Evolutionary conservation across 2,888 invertebrate species (phyloP).

Genomic region (Eucriotettix oculatus): DNA sequence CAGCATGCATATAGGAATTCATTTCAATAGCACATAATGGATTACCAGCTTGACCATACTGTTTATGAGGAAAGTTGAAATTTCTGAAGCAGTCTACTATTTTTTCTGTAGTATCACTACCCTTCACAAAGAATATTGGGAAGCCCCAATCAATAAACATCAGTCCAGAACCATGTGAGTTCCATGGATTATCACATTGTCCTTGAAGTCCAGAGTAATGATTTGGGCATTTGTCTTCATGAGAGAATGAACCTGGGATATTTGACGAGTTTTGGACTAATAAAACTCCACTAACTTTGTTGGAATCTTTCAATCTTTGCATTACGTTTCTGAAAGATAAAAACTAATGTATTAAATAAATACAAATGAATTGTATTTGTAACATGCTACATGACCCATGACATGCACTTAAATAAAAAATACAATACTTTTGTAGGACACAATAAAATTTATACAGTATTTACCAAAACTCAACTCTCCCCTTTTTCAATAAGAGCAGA

Average conservation of each 20-base stretch:
- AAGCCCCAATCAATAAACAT: slow-evolving; percentile 45
- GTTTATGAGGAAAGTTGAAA: slow-evolving; percentile 22
- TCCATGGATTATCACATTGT: slow-evolving; percentile 52
- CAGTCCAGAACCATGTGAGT: slow-evolving; percentile 57
- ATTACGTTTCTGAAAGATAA: slow-evolving; percentile 15
- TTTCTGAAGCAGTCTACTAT: neutral
- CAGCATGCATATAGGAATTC: slow-evolving; percentile 77
- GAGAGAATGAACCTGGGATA: slow-evolving; percentile 24
- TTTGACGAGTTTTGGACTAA: slow-evolving; percentile 18
- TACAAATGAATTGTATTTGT: neutral
- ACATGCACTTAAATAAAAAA: too few relatives aligned
- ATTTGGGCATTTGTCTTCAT: slow-evolving; percentile 72
- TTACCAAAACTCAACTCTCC: too few relatives aligned
- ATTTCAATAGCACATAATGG: slow-evolving; percentile 82
- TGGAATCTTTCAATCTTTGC: slow-evolving; percentile 22
- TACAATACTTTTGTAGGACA: too few relatives aligned
- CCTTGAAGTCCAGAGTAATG: slow-evolving; percentile 39
- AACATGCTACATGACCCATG: too few relatives aligned
- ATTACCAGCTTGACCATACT: slow-evolving; percentile 40
- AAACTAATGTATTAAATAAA: neutral
- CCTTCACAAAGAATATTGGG: slow-evolving; percentile 9
- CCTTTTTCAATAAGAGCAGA: too few relatives aligned
- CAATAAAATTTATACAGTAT: too few relatives aligned
- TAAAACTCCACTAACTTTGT: slow-evolving; percentile 28
- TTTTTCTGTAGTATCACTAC: neutral